phyloP scores from a whole-genome alignment of 2,113 vertebrate genomes.

The Eudyptes chrysolophus region DNA sequence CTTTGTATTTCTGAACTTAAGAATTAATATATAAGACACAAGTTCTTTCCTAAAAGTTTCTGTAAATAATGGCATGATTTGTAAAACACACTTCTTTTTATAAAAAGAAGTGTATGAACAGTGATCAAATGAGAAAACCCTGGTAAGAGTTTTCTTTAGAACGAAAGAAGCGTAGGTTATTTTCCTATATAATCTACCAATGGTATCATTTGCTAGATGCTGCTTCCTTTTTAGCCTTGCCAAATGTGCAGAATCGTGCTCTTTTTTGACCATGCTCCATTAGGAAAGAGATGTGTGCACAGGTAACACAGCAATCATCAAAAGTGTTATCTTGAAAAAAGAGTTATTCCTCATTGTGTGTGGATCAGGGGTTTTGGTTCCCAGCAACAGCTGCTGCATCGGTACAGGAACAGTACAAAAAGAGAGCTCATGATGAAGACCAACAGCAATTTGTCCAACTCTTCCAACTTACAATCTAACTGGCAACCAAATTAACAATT shows the following conservation, averaged over 20 bases:
- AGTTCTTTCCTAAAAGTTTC: neutral
- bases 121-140: neutral
- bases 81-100: neutral
- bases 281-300: neutral
- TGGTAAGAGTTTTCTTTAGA: neutral
- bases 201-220: neutral
- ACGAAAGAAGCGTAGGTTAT: neutral
- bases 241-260: neutral
- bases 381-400: neutral
- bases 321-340: neutral
- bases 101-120: neutral
- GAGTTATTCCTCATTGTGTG: neutral
- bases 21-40: neutral
- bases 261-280: neutral
- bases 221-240: neutral
- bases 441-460: slow-evolving; percentile 8
- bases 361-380: neutral
- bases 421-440: neutral
- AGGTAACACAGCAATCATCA: neutral
- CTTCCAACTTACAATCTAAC: neutral
- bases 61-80: neutral
- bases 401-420: neutral
- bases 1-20: neutral
- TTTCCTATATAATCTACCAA: neutral
- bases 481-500: neutral